Percentiles rank a stretch among this genome's conserved stretches.
Conservation (phyloP, 2,113 vertebrate species). For the Oplegnathus fasciatus region DNA sequence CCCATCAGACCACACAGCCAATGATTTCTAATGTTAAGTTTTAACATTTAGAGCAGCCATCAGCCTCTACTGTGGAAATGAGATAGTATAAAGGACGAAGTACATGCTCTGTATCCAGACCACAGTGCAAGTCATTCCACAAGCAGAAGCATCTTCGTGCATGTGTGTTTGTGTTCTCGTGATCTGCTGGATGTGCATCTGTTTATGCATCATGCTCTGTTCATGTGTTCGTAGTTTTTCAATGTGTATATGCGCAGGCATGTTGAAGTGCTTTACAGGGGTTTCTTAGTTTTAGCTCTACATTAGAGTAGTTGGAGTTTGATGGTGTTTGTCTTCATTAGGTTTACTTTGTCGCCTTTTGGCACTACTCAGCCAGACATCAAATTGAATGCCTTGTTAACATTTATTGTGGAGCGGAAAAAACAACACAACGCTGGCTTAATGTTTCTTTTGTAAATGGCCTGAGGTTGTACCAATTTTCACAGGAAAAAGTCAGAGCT, state of each 20-base stretch:
- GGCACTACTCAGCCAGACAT: conserved; percentile 33
- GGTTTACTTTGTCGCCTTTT: conserved; percentile 22
- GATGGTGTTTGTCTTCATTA: conserved; percentile 57
- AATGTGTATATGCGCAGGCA: neutral
- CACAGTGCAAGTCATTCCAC: no score
- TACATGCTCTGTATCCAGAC: no score
- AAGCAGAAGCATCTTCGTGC: no score
- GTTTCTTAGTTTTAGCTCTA: conserved; percentile 4
- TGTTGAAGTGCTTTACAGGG: neutral
- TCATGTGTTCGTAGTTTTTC: no score
- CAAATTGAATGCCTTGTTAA: conserved; percentile 55
- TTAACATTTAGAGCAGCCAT: no score
- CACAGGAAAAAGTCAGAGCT: conserved; percentile 1
- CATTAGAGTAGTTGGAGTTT: conserved; percentile 22
- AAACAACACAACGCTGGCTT: conserved; percentile 29
- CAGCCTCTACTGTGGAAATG: no score
- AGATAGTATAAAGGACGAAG: no score
- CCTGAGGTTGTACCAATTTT: conserved; percentile 35
- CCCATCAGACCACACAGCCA: no score
- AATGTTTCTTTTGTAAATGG: conserved; percentile 40
- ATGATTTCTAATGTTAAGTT: no score
- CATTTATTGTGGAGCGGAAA: conserved; percentile 17
- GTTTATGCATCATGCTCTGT: no score
- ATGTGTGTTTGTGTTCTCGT: no score
- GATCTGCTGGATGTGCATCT: no score